Evolutionary conservation across 2,113 vertebrate genomes (phyloP), one percentile per base, ranked within the genome.

Genomic region (Podiceps cristatus): DNA sequence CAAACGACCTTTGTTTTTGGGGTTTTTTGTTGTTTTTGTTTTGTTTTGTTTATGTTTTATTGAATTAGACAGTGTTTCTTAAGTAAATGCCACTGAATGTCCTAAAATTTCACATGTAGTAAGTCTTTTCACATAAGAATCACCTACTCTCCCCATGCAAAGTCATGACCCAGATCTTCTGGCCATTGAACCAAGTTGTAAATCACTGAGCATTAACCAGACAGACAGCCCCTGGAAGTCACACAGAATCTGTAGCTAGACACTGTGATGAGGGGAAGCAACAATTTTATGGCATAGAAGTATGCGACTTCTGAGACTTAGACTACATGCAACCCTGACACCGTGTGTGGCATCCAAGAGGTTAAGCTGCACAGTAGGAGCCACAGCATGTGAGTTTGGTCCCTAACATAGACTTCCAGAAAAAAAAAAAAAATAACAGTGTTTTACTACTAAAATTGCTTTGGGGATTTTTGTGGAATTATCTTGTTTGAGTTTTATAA

Each of bases 391-490:
- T 45, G 47, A 83, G 29, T 84, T 91, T 89, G 12, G 27, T 95
- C 93, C 64, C 47, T 91, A 49, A 59, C 71, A 35, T 3, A 60
- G 47, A 52, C 52, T 78, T 47, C 55, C 47, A 86, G 58, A 28
- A 7, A 59, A 86, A 90, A 44, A 68, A 83, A 88, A 66, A 68
- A 83, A 85, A 71, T 4, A 49, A 28, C 18, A 63, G 62, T 77
- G 14, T 78, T 96, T 93, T 95, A 78, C 74, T 82, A 28, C 71
- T 72, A 33, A 92, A 89, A 86, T 79, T 91, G 80, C 85, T 96
- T 87, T 71, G 50, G 28, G 67, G 55, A 73, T 67, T 82, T 83
- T 88, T 87, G 93, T 92, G 90, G 82, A 92, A 92, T 94, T 88
- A 81, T 96, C 60, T 86, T 73, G 56, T 75, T 71, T 62, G 63